A percentile compares a stretch with the other conserved stretches of the same genome.
These are phyloP conservation scores for Mus minutoides DNA, from an alignment of 2,797 vertebrate genomes.

Conservation along the genomic window DNA sequence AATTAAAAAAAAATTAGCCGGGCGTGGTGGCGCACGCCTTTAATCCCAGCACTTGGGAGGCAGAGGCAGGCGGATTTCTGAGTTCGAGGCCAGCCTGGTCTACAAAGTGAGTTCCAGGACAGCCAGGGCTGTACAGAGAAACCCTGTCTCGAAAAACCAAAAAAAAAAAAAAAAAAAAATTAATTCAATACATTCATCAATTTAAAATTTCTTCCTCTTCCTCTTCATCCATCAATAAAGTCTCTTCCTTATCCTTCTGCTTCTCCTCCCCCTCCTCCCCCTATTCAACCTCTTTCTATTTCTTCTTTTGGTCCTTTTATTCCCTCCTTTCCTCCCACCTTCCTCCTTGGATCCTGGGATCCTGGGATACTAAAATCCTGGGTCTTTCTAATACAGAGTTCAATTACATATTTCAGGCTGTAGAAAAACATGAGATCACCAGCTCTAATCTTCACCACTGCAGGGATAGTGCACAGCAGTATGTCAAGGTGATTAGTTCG, in stretches of 20 bases:
- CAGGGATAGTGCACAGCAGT: background rate
- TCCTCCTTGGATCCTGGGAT: no score
- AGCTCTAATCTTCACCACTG: background rate
- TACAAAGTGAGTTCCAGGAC: no score
- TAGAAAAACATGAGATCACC: background rate
- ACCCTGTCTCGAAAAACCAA: no score
- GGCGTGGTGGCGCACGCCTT: no score
- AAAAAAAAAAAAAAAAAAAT: background rate
- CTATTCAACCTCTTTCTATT: no score
- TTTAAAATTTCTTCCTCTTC: background rate
- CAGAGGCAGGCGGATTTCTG: no score
- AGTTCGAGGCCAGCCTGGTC: no score
- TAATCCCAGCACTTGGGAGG: no score
- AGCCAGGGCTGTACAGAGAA: no score
- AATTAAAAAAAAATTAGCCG: background rate
- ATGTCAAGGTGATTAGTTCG: background rate
- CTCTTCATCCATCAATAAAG: background rate
- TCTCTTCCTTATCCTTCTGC: no score
- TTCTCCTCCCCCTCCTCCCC: background rate
- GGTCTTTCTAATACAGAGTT: background rate
- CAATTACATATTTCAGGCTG: background rate
- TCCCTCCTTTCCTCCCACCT: background rate
- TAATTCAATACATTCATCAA: background rate
- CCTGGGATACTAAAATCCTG: no score
- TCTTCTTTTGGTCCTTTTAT: fast-evolving